These are phyloP conservation scores for Saccopteryx leptura DNA, from an alignment of 2,113 vertebrate genomes.

Conservation along the genomic window DNA sequence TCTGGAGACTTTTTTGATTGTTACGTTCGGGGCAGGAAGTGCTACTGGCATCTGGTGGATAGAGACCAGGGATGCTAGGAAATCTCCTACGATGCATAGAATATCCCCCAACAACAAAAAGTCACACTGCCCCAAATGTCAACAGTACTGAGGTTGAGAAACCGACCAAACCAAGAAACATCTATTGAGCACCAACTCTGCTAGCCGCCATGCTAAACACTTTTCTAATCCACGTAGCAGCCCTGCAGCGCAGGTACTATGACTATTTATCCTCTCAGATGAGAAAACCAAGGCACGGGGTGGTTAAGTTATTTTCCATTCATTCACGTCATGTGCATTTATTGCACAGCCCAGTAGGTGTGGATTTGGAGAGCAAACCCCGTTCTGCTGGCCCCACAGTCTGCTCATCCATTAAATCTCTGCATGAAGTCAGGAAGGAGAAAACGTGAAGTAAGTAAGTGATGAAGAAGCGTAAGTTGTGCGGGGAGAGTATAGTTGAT, in stretches of 20 bases:
- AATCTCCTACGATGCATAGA: too few species aligned
- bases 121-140: neutral
- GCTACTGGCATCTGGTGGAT: neutral
- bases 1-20: neutral
- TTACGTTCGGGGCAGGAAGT: neutral
- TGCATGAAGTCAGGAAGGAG: constrained; percentile 4
- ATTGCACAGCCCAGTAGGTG: neutral
- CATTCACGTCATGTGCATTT: neutral
- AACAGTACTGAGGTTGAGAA: neutral
- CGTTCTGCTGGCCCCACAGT: neutral
- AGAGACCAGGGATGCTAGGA: neutral
- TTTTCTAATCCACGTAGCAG: neutral
- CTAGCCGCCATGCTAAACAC: neutral
- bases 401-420: neutral
- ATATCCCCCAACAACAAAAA: neutral
- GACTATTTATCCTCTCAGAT: neutral
- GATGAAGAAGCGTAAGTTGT: neutral
- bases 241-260: too few species aligned
- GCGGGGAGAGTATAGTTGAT: neutral
- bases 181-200: neutral
- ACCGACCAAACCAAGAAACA: neutral
- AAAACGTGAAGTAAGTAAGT: neutral
- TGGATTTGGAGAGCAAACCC: neutral
- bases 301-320: neutral
- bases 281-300: neutral